These are phyloP conservation scores for Phalacrocorax carbo DNA, from an alignment of 2,113 vertebrate species.

Conservation along the genomic window DNA sequence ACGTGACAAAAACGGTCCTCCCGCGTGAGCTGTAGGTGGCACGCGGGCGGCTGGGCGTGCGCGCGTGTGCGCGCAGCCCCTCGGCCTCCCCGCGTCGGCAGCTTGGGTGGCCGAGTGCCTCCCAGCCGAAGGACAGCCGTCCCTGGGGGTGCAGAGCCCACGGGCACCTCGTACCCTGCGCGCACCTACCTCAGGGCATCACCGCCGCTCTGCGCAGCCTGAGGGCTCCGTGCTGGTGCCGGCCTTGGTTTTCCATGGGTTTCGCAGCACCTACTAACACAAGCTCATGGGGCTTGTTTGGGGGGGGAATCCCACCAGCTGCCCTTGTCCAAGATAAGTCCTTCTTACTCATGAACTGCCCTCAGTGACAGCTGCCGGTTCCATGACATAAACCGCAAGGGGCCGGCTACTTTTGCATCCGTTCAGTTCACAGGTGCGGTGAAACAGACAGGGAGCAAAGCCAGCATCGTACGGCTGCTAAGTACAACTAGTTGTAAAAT, in stretches of 20 bases:
- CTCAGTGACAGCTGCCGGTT: background rate
- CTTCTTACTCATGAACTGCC: background rate
- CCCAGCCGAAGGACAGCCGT: background rate
- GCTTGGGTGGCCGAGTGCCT: background rate
- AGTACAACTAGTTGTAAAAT: background rate
- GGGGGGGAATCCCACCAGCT: background rate
- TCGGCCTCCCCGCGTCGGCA: fast-evolving
- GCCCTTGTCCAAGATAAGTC: background rate
- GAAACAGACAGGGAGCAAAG: too few species aligned
- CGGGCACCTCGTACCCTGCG: fast-evolving
- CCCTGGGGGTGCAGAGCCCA: background rate
- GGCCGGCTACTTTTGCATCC: background rate
- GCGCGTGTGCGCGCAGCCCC: fast-evolving
- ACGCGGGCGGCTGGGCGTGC: fast-evolving
- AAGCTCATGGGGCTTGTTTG: fast-evolving
- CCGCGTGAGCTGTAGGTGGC: fast-evolving
- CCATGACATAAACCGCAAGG: background rate
- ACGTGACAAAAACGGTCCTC: background rate
- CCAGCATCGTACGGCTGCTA: background rate
- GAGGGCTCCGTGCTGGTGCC: background rate
- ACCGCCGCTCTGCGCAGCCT: fast-evolving
- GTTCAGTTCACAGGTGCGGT: background rate
- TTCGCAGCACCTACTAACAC: background rate
- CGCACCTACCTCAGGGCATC: fast-evolving
- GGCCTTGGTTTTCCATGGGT: fast-evolving